Evolutionary conservation across 2,888 invertebrate species (phyloP).

Genomic region (Cheilosia pagana): DNA sequence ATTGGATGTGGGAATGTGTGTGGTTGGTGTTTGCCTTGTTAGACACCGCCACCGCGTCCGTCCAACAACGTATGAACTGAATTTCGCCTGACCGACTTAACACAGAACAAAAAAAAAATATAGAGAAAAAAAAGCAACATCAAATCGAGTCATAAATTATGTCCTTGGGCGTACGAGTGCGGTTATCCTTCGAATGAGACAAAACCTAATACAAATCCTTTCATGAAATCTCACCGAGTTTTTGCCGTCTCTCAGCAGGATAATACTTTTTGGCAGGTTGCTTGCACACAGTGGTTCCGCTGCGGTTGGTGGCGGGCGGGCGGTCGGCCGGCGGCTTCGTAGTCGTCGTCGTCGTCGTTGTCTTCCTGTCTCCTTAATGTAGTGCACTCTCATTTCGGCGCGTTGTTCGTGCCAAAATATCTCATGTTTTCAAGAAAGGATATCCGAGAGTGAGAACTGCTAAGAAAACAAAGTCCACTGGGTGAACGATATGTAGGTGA

Average conservation of each 20-base stretch:
- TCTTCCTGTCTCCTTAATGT: conserved; percentile 68
- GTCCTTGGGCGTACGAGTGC: conserved; percentile 56
- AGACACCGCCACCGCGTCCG: background rate
- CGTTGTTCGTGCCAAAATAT: conserved; percentile 65
- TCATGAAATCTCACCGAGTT: conserved; percentile 50
- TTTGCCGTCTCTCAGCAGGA: conserved; percentile 54
- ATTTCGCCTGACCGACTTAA: conserved; percentile 21
- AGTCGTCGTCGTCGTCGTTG: conserved; percentile 1
- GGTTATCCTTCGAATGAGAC: conserved; percentile 65
- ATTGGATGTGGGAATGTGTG: conserved; percentile 14
- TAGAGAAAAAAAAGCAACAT: conserved; percentile 15
- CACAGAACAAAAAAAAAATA: background rate
- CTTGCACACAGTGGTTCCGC: conserved; percentile 55
- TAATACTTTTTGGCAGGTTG: conserved; percentile 70
- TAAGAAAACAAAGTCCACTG: conserved; percentile 27
- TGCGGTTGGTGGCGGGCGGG: conserved; percentile 32
- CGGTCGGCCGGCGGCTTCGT: conserved; percentile 3
- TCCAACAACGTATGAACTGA: conserved; percentile 34
- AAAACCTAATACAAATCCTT: conserved; percentile 70
- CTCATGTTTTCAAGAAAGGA: conserved; percentile 60
- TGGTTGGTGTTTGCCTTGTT: conserved; percentile 30
- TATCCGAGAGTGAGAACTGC: conserved; percentile 66
- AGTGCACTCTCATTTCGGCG: conserved; percentile 63
- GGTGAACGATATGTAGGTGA: background rate
- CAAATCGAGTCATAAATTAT: conserved; percentile 63